These are phyloP conservation scores for Chloropsis cyanopogon DNA, from an alignment of 2,113 vertebrate genomes.

Conservation along the genomic window DNA sequence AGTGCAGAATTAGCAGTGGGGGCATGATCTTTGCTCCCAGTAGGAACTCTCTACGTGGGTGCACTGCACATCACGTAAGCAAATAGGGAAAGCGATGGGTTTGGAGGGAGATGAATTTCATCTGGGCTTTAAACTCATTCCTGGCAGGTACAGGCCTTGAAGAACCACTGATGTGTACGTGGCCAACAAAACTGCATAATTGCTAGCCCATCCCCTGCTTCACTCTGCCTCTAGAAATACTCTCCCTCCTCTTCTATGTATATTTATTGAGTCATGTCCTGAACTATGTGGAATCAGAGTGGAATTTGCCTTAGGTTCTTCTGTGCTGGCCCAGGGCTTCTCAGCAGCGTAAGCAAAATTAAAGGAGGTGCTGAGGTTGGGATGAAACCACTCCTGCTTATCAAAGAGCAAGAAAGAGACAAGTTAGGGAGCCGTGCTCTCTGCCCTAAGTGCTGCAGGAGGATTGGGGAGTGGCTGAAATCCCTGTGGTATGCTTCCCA, in stretches of 20 bases:
- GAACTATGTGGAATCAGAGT: not conserved
- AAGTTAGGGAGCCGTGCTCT: not conserved
- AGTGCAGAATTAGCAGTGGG: not conserved
- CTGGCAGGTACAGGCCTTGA: not conserved
- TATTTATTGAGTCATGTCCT: not conserved
- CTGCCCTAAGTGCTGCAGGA: not conserved
- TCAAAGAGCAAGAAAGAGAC: not conserved
- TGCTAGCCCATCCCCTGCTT: not conserved
- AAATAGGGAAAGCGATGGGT: not conserved
- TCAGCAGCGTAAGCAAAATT: not conserved
- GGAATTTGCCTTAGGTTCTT: slow-evolving; percentile 26
- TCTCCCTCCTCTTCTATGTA: not conserved
- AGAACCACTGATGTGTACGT: not conserved
- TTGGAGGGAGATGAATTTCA: not conserved
- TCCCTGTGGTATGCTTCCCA: not conserved
- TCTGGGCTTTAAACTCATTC: not conserved
- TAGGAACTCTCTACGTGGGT: not conserved
- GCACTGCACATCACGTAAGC: not conserved
- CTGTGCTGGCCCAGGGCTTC: not conserved
- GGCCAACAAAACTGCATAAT: not conserved
- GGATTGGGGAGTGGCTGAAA: not conserved
- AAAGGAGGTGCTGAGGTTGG: not conserved
- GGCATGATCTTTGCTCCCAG: not conserved
- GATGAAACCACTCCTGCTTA: not conserved
- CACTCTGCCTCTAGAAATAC: not conserved